phyloP scores from a whole-genome alignment of 2,113 vertebrate genomes.

The Nibea albiflora region DNA sequence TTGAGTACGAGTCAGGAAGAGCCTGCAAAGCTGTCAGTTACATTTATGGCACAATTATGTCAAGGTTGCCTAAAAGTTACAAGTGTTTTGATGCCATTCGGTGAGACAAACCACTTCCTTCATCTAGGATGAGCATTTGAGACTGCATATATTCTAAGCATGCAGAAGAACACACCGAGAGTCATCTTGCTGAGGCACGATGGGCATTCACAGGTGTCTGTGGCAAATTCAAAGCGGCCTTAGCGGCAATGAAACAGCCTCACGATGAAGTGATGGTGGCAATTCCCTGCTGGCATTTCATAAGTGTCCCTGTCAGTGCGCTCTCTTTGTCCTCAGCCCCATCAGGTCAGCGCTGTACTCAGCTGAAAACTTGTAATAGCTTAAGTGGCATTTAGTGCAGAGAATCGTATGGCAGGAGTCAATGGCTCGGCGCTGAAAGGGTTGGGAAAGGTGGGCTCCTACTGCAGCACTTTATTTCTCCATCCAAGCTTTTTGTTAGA shows the following conservation, averaged over 20 bases:
- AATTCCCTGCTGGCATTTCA: conserved; percentile 79
- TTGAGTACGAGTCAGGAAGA: conserved; percentile 64
- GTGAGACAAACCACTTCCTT: conserved; percentile 42
- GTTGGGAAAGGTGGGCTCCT: conserved; percentile 77
- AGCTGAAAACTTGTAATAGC: conserved; percentile 85
- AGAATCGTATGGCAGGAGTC: conserved; percentile 81
- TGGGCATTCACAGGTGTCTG: conserved; percentile 29
- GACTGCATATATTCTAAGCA: conserved; percentile 15
- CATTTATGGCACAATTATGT: conserved; percentile 75
- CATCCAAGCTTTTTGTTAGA: conserved; percentile 71
- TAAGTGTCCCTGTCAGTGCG: conserved; percentile 74
- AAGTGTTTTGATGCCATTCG: conserved; percentile 60
- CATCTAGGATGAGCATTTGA: neutral
- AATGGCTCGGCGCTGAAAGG: conserved; percentile 81
- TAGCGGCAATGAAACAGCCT: conserved; percentile 55
- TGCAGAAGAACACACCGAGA: conserved; percentile 27
- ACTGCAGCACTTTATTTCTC: conserved; percentile 80
- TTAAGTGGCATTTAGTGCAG: conserved; percentile 86
- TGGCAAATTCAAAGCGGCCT: conserved; percentile 48
- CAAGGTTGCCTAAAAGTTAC: conserved; percentile 78
- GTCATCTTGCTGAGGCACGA: conserved; percentile 35
- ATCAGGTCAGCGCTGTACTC: conserved; percentile 75
- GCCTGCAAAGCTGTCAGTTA: conserved; percentile 71
- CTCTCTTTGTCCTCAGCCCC: conserved; percentile 78
- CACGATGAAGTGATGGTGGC: conserved; percentile 58